A percentile compares a stretch with the other conserved stretches of the same genome.
phyloP scores from a whole-genome alignment of 1,140 invertebrate genomes.

The roundworm (Caenorhabditis elegans) region DNA sequence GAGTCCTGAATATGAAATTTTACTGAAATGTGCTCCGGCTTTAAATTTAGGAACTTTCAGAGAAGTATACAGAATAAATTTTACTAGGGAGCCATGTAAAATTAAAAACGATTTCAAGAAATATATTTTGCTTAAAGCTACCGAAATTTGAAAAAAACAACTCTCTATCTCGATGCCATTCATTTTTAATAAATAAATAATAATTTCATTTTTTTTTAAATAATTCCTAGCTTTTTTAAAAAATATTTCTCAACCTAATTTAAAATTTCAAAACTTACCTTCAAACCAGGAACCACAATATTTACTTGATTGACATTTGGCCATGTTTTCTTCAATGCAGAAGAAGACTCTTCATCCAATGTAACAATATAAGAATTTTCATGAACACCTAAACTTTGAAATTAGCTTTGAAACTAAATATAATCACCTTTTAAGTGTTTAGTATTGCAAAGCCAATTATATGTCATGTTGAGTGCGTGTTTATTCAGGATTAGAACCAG shows the following conservation, averaged over 20 bases:
- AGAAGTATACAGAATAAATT: neutral
- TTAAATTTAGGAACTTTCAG: no score
- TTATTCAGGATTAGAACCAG: constrained; percentile 43
- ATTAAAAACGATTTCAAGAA: neutral
- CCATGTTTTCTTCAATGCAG: constrained; percentile 19
- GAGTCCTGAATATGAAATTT: no score
- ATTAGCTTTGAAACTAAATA: neutral
- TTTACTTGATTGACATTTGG: constrained; percentile 35
- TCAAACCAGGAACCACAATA: constrained; percentile 39
- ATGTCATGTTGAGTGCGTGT: constrained; percentile 49
- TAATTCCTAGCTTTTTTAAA: no score
- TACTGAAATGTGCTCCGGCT: no score
- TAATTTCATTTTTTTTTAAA: no score
- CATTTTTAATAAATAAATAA: no score
- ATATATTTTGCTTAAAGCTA: neutral
- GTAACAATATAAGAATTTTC: constrained; percentile 42
- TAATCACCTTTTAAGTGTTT: constrained; percentile 23
- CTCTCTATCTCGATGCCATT: no score
- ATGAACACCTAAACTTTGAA: constrained; percentile 38
- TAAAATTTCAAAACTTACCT: constrained; percentile 14
- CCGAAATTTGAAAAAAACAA: neutral
- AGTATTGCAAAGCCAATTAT: constrained; percentile 51
- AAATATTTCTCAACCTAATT: neutral
- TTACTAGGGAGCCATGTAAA: neutral
- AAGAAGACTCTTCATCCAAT: constrained; percentile 39